Base-by-base conservation (phyloP, 2,113 vertebrate genomes). In the Chamaetylas fuelleborni region DNA sequence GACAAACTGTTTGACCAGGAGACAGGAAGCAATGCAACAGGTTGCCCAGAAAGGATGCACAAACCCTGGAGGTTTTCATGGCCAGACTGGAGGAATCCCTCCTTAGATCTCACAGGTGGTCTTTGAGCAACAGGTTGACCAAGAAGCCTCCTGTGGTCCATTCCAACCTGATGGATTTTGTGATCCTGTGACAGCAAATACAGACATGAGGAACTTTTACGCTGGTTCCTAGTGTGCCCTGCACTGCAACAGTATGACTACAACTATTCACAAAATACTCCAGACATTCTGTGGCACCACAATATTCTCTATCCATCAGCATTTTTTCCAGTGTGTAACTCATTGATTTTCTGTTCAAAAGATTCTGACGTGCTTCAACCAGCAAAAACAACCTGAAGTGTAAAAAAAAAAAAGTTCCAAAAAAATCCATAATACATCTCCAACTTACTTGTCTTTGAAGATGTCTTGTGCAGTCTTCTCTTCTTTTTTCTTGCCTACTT, bases 381-480 rank as follows among this genome's bases (percentile, higher is more conserved):
- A 85, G 66, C 53, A 87, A 79, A 91, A 89, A 9, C 48, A 67
- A 86, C 31, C 12, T 53, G 26, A 92, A 89, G 22, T 24, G 28
- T 38, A 74, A 88, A 79, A 81, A 77, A 81, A 81, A 76, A 84
- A 57, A 61, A 38, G 19, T 48, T 78, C 47, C 6, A 5, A 76
- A 84, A 94, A 81, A 79, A 89, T 72, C 84, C 26, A 48, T 81
- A 83, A 38, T 28, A 83, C 23, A 65, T 56, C 53, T 91, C 31
- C 31, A 89, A 96, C 97, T 96, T 95, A 99, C 99, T 97, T 98
- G 93, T 98, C 98, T 93, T 98, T 98, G 97, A 99, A 99, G 86
- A 99, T 96, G 81, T 99, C 98, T 91, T 98, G 98, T 53, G 98
- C 99, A 45, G 99, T 99, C 93, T 98, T 98, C 38, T 98, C 97